These are phyloP conservation scores for Prionace glauca DNA, from an alignment of 2,797 vertebrate species.

Conservation along the genomic window DNA sequence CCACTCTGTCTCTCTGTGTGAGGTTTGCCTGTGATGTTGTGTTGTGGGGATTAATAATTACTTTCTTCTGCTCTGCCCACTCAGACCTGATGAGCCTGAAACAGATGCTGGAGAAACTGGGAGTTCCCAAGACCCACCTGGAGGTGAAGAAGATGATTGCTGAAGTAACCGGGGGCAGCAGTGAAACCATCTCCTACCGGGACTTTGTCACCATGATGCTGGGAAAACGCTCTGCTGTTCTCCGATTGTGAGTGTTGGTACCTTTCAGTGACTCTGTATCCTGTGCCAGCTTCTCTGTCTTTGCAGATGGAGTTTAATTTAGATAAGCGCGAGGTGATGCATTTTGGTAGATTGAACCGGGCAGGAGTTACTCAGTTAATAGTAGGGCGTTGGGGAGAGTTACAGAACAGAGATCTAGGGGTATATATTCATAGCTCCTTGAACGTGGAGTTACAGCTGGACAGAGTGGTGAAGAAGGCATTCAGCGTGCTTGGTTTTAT, in stretches of 20 bases:
- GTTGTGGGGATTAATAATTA: neutral
- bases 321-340: no score
- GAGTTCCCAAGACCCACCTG: constrained; percentile 88
- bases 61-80: neutral
- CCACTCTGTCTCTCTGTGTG: neutral
- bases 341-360: no score
- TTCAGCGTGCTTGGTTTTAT: no score
- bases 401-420: no score
- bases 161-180: constrained; percentile 81
- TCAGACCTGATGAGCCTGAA: constrained; percentile 94
- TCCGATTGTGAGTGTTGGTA: constrained; percentile 81
- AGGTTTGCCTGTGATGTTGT: neutral
- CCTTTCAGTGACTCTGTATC: neutral
- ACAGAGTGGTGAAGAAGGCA: no score
- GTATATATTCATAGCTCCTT: no score
- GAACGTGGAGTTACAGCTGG: no score
- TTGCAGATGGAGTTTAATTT: no score
- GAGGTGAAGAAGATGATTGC: constrained; percentile 96
- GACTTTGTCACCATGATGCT: constrained; percentile 97
- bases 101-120: constrained; percentile 98
- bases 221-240: constrained; percentile 87
- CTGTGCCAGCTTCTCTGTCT: neutral
- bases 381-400: no score
- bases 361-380: no score
- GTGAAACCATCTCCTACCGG: constrained; percentile 87